Percentiles rank a stretch among this genome's conserved stretches.
These are phyloP conservation scores for Ferrisia virgata DNA, from an alignment of 2,888 invertebrate species.

Conservation along the genomic window DNA sequence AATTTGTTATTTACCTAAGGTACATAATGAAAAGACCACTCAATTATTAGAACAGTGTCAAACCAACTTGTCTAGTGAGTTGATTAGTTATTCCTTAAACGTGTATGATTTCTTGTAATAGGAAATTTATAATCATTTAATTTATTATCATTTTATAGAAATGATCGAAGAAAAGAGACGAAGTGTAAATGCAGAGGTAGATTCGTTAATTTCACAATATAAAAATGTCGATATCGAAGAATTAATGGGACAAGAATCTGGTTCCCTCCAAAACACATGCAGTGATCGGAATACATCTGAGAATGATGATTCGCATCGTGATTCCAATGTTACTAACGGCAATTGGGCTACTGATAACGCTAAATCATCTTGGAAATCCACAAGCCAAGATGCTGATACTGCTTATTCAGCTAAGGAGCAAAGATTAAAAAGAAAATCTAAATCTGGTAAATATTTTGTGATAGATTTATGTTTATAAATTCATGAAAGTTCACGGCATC, in stretches of 20 bases:
- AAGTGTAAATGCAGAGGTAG: constrained; percentile 39
- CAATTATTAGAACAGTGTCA: constrained; percentile 58
- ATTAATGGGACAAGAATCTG: not conserved
- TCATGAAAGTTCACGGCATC: not conserved
- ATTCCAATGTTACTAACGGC: constrained; percentile 17
- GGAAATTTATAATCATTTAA: not conserved
- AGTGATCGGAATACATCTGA: not conserved
- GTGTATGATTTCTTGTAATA: not conserved
- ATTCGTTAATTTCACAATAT: constrained; percentile 33
- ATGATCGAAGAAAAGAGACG: constrained; percentile 33
- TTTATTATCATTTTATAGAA: not conserved
- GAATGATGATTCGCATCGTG: not conserved
- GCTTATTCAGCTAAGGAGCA: constrained; percentile 37
- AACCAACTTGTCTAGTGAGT: not conserved
- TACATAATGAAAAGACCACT: constrained; percentile 67
- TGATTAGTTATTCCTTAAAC: not conserved
- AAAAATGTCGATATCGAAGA: constrained; percentile 34
- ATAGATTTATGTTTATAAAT: not conserved
- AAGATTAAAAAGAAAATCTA: constrained; percentile 24
- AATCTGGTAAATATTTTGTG: not conserved
- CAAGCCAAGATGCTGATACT: not conserved
- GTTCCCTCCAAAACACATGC: not conserved
- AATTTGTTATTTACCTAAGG: constrained; percentile 83
- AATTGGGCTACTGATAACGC: not conserved
- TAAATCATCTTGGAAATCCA: not conserved